Evolutionary conservation across 2,888 invertebrate genomes (phyloP), one percentile per base, ranked within the genome.

Genomic region (Plebejus argus): DNA sequence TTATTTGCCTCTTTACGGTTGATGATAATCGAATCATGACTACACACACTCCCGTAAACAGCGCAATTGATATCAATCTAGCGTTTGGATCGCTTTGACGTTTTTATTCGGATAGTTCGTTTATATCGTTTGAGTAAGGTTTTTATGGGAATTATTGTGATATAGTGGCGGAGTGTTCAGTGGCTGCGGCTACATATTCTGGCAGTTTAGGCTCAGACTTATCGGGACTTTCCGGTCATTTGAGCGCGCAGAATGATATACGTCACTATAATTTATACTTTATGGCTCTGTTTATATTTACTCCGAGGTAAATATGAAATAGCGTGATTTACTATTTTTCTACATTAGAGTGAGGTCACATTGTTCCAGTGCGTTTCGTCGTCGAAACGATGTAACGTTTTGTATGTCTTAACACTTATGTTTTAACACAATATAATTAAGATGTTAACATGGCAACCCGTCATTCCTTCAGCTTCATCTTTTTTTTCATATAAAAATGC

Each of bases 181-280:
- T 23, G 74, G 18, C 53, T 74, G 86, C 82, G 84, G 84, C 85
- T 35, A 79, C 79, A 58, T 72, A 58, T 71, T 77, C 58, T 71
- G 76, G 70, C 75, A 78, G 84, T 85, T 84, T 85, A 86, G 82
- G 85, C 82, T 83, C 85, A 85, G 88, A 89, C 87, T 91, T 91
- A 91, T 91, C 91, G 83, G 82, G 81, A 83, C 87, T 88, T 91
- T 89, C 89, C 90, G 88, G 89, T 88, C 90, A 90, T 90, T 90
- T 88, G 85, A 86, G 86, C 88, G 81, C 79, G 84, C 83, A 85
- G 83, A 85, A 86, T 85, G 84, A 82, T 83, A 82, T 82, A 85
- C 84, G 85, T 84, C 83, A 86, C 84, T 85, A 84, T 85, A 84
- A 83, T 82, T 83, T 84, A 83, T 85, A 85, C 83, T 87, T 86